These are phyloP conservation scores for Ctenodactylus gundi DNA, from an alignment of 2,113 vertebrate species.

Conservation along the genomic window DNA sequence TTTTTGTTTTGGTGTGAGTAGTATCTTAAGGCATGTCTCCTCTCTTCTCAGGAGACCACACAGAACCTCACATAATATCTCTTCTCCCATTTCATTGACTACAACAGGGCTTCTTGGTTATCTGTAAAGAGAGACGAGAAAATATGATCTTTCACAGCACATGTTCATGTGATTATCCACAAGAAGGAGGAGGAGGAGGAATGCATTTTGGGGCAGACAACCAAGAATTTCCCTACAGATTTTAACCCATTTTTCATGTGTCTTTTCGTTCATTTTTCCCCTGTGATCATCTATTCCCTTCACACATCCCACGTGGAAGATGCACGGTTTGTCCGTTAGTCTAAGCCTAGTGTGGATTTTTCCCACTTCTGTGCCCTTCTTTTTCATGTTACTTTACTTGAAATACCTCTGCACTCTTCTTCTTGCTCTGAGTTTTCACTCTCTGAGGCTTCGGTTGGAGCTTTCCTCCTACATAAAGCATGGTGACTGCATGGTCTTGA, in stretches of 20 bases:
- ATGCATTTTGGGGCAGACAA: neutral
- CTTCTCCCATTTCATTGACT: neutral
- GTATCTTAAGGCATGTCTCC: neutral
- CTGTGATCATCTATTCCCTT: neutral
- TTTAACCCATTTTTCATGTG: neutral
- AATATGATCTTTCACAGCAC: neutral
- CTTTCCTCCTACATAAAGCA: neutral
- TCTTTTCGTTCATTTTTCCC: no score
- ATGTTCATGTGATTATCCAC: neutral
- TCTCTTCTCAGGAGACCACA: neutral
- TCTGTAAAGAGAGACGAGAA: slow-evolving; percentile 8
- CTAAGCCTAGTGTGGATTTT: neutral
- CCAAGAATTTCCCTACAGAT: neutral
- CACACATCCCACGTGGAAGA: neutral
- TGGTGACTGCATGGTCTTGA: neutral
- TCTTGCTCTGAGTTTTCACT: neutral
- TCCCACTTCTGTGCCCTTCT: neutral
- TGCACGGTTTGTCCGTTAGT: neutral
- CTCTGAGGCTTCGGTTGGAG: neutral
- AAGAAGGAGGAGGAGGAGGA: neutral
- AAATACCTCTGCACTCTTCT: neutral
- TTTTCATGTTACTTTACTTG: neutral
- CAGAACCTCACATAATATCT: neutral
- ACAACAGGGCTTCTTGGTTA: no score
- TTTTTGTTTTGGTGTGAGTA: neutral